Evolutionary conservation across 2,113 vertebrate species (phyloP).

Genomic region (Callipepla squamata): DNA sequence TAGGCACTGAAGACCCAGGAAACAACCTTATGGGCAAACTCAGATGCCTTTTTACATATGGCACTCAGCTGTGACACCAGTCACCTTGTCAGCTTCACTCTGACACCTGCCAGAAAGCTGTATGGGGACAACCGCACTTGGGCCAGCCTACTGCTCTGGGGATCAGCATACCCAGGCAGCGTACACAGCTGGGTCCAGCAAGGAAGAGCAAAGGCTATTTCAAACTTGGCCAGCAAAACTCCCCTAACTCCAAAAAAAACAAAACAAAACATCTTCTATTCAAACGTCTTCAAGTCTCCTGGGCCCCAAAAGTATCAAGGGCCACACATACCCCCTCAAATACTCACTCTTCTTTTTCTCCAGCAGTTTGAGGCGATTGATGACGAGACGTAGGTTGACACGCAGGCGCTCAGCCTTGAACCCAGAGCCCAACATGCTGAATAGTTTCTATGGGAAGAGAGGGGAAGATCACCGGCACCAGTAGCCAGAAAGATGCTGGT

Average conservation of each 20-base stretch:
- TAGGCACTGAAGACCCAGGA: background rate
- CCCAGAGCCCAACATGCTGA: constrained; percentile 90
- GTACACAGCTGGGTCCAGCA: background rate
- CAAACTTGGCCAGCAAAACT: background rate
- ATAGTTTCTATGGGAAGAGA: constrained; percentile 36
- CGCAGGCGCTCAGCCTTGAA: constrained; percentile 94
- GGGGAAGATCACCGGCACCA: background rate
- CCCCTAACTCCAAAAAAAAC: background rate
- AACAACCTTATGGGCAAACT: background rate
- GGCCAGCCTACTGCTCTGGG: background rate
- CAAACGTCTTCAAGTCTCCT: background rate
- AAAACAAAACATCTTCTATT: background rate
- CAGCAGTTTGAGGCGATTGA: constrained; percentile 96
- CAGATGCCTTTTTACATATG: fast-evolving
- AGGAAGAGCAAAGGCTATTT: background rate
- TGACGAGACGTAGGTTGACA: constrained; percentile 95
- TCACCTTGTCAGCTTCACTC: background rate
- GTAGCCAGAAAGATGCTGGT: background rate
- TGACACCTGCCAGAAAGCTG: background rate
- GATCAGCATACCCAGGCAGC: fast-evolving
- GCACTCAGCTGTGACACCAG: background rate
- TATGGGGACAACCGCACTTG: background rate
- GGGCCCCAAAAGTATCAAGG: background rate
- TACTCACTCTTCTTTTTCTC: constrained; percentile 99
- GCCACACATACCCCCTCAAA: background rate